Base-by-base conservation (phyloP, 2,113 vertebrate species). In the Zosterops japonicus region DNA sequence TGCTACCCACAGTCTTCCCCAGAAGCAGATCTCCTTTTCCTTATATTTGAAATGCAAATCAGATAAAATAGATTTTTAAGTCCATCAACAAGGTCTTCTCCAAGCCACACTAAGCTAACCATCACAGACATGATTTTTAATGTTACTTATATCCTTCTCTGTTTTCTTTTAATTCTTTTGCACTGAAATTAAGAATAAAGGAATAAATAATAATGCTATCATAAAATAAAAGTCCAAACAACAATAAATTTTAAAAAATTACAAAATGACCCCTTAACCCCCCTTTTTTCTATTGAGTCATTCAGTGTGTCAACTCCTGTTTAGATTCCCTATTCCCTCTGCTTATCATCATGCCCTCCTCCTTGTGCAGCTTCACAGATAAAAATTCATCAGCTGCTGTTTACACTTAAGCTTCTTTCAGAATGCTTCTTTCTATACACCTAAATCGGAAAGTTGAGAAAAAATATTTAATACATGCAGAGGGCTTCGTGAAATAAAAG, bases 251-350 rank as follows among this genome's bases (percentile, higher is more conserved):
- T 41, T 12, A 3, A 2, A 20, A 61, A 11, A 13, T 35, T 63
- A 28, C 5, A 46, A 46, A 63, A 10, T 8, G 8, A 47, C 3
- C 6, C 5, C 15, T 35, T 36, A n/a, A 33, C 23, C 0, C 0
- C 2, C 3, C 7, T 44, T 81, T 77, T 31, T 35, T 12, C 6
- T 19, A 6, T 8, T 23, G 3, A 36, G 4, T 49, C n/a, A 28
- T 7, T 49, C 35, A 23, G 10, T 31, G 3, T 67, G 19, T 20
- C 19, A 29, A 7, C 4, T 71, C 8, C 17, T 57, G 11, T 47
- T 60, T 49, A 70, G 3, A 6, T 36, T 78, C 18, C 20, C 14
- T 81, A 3, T 69, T 87, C 13, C 5, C 77, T 50, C 55, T 74
- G 3, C 16, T 61, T 41, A 7, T 9, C 22, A 31, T 29, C 31